Evolutionary conservation across 2,888 invertebrate genomes (phyloP), one percentile per base, ranked within the genome.

Genomic region (Oasisia sp.): DNA sequence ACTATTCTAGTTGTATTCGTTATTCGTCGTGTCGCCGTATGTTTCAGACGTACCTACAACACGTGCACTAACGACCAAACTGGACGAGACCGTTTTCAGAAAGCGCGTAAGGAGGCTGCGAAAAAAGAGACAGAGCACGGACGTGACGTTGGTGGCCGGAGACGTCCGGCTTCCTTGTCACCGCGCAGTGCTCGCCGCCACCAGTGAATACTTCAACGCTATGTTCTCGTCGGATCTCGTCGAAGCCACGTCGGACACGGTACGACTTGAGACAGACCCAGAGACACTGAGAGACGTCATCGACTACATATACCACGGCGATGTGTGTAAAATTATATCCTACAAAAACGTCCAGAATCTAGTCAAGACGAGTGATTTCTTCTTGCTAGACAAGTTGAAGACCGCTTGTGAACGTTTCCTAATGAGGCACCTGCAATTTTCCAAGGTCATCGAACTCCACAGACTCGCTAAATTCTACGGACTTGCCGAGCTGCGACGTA

Each of bases 381-480:
- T 93, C 58, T 93, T 93, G 19, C 92, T 93, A 32, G 91, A 91
- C 9, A 58, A 92, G 27, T 91, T 93, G 32, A 92, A 92, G 32
- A 90, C 38, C 8, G 93, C 93, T 14, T 93, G 93, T 58, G 93
- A 93, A 90, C 56, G 90, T 56, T 93, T 93, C 90, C 91, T 93
- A 91, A 32, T 92, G 91, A 91, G 90, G 14, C 93, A 93, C n/a
- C 89, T 93, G 27, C 92, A 90, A 14, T 91, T 93, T 5, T 32
- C 92, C 11, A 93, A 93, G 92, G 92, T 92, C 90, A 92, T 93
- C 58, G 93, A 93, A 3, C 92, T 93, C 91, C 93, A 93, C 91
- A 92, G 92, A 38, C 93, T 93, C 50, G 45, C 93, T 9, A 91
- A 92, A 58, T 74, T 93, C 27, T 93, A 93, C 91, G 56, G 91